Conservation (phyloP, 2,797 vertebrate species). For the Cossypha dichroa region DNA sequence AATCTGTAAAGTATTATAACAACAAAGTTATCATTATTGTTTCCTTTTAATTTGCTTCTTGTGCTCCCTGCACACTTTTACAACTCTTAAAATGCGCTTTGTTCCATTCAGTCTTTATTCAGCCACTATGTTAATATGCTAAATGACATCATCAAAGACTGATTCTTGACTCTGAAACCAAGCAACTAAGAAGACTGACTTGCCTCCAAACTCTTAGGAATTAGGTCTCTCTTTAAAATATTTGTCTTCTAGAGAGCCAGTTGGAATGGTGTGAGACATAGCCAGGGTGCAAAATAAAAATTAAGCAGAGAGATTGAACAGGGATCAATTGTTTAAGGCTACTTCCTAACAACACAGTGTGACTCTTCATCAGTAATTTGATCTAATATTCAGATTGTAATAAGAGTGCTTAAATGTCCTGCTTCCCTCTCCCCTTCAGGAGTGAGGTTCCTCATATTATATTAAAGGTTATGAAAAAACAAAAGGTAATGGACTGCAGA, state of each 20-base stretch:
- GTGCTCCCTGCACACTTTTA: neutral
- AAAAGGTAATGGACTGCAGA: neutral
- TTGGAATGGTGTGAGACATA: neutral
- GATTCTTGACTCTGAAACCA: neutral
- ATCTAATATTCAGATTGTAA: neutral
- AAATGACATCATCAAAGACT: neutral
- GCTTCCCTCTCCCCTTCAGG: neutral
- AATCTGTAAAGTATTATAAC: neutral
- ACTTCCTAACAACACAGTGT: neutral
- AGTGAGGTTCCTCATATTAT: neutral
- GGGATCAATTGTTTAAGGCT: neutral
- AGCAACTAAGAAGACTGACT: neutral
- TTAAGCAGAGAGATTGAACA: neutral
- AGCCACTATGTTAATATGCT: neutral
- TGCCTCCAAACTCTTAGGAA: neutral
- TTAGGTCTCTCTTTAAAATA: neutral
- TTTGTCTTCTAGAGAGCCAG: neutral
- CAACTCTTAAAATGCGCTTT: neutral
- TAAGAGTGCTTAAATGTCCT: neutral
- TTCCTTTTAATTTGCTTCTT: neutral
- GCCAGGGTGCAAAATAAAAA: neutral
- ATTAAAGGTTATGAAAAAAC: neutral
- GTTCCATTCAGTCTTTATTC: neutral
- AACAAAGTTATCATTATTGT: neutral
- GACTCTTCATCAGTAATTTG: neutral